Evolutionary conservation across 2,797 vertebrate genomes (phyloP).

Genomic region (Coilia nasus): DNA sequence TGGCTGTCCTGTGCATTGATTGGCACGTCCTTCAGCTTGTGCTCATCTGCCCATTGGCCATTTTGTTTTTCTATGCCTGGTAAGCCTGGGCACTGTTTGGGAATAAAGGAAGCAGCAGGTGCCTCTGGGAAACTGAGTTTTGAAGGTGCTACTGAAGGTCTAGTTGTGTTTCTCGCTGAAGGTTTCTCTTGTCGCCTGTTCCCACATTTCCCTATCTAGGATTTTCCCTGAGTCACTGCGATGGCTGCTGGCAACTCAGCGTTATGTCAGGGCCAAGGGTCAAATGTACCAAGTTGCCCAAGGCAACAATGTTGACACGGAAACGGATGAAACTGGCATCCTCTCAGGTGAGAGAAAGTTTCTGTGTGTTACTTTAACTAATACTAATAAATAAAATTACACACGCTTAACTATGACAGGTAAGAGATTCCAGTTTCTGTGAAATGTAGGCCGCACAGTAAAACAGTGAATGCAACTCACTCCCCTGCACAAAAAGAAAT

Average conservation of each 20-base stretch:
- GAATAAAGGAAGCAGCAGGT: background rate
- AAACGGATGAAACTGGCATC: constrained; percentile 83
- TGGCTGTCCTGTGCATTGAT: constrained; percentile 90
- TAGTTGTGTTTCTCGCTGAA: background rate
- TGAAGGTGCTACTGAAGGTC: background rate
- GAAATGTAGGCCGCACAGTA: no score
- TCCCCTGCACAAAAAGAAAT: no score
- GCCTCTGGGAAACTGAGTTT: background rate
- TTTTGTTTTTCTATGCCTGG: constrained; percentile 93
- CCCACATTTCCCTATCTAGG: constrained; percentile 68
- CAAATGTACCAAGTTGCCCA: constrained; percentile 86
- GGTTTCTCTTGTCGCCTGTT: background rate
- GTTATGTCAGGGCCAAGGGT: constrained; percentile 87
- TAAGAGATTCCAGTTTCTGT: no score
- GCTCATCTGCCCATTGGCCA: constrained; percentile 93
- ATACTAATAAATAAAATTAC: no score
- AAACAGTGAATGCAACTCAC: no score
- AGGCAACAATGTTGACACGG: constrained; percentile 83
- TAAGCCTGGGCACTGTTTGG: constrained; percentile 70
- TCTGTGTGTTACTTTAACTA: background rate
- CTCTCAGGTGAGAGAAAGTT: constrained; percentile 78
- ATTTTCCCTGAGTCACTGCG: constrained; percentile 95
- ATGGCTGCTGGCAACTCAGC: constrained; percentile 95
- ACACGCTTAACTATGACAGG: no score
- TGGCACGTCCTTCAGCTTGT: constrained; percentile 95